Evolutionary conservation across 1,140 invertebrate genomes (phyloP), one percentile per base, ranked within the genome.

Genomic region (Druon quercuslanigerum): DNA sequence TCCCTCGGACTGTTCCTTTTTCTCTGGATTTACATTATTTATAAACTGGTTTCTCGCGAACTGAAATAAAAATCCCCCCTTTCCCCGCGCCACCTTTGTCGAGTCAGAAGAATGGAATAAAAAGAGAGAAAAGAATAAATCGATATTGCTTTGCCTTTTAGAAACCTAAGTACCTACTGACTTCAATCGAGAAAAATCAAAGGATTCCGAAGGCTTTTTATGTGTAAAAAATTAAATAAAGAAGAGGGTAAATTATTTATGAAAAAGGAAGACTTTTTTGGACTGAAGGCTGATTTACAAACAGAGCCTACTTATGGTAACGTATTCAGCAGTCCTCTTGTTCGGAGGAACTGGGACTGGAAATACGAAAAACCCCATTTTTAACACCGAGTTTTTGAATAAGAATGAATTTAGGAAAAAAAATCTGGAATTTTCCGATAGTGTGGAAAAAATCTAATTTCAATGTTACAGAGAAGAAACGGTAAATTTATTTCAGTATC

Each of bases 11-110:
- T 60, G 13, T 71, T 75, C 71, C 72, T 82, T 86, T 85, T 87
- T 84, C 86, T 85, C 80, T 82, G 82, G 85, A 88, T 87, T 87
- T 85, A 85, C 86, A 88, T 88, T 87, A 88, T 87, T 87, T 87
- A 83, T 83, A 86, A 88, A 87, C 87, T 86, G 87, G 86, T 87
- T 88, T 86, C 84, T 82, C 82, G 84, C 84, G 83, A 86, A 79
- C 82, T 80, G 81, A 87, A 87, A 86, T 84, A 87, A 87, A 87
- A 88, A 86, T 85, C 83, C 80, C 80, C 81, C 80, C 82, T 79
- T 72, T 81, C 73, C 79, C 80, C 78, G 77, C 54, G 77, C 75
- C 83, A 80, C 78, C 79, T 83, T 71, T 72, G 75, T 81, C 19
- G 19, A 60, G 40, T 54, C 66, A 46, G 3, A 50, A 33, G 12